Evolutionary conservation across 2,797 vertebrate genomes (phyloP).

Genomic region (Phyllotis vaccarum): DNA sequence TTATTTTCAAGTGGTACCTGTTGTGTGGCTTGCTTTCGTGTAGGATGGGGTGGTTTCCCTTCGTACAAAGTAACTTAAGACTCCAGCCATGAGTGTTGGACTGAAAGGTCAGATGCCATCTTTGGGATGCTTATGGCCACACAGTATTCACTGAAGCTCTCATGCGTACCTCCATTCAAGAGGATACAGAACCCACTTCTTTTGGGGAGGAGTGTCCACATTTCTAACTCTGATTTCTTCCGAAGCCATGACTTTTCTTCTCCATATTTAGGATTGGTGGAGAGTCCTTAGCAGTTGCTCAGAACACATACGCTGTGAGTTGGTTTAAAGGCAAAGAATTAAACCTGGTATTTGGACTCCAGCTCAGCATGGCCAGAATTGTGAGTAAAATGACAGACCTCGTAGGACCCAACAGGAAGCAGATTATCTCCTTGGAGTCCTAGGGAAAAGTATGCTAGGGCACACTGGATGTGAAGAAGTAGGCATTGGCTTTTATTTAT

Average conservation of each 20-base stretch:
- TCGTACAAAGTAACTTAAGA: not conserved
- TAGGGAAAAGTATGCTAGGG: not conserved
- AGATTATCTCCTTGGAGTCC: not conserved
- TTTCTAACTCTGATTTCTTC: conserved; percentile 10
- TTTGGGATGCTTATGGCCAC: not conserved
- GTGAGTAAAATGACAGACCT: conserved; percentile 87
- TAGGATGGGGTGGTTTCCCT: not conserved
- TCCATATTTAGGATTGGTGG: conserved; percentile 93
- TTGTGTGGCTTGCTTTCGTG: not conserved
- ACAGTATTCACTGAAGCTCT: not conserved
- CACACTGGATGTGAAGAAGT: not conserved
- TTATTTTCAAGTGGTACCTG: not conserved
- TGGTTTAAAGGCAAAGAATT: conserved; percentile 99
- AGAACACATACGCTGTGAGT: conserved; percentile 98
- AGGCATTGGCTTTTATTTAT: not conserved
- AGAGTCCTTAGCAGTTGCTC: conserved; percentile 97
- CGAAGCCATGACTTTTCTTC: conserved; percentile 24
- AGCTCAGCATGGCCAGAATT: conserved; percentile 98
- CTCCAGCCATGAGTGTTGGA: not conserved
- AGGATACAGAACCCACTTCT: not conserved
- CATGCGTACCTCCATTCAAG: not conserved
- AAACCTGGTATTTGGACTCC: conserved; percentile 98
- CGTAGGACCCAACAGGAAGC: not conserved
- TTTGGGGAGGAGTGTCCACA: not conserved
- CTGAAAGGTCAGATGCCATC: not conserved